These are phyloP conservation scores for Trigoniulus corallinus DNA, from an alignment of 1,140 invertebrate genomes.

Conservation along the genomic window DNA sequence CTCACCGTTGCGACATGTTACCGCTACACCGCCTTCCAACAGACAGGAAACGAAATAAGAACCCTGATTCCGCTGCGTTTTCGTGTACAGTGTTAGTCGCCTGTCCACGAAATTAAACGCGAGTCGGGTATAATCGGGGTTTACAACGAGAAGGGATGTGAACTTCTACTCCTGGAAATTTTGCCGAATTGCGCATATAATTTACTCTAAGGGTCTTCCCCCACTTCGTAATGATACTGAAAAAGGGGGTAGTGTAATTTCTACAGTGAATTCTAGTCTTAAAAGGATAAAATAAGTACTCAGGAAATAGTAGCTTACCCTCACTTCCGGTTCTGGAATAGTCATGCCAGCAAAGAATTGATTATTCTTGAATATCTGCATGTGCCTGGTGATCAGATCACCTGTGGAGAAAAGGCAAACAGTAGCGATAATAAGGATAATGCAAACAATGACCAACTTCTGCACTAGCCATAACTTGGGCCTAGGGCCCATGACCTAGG, in stretches of 20 bases:
- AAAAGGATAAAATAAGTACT: constrained; percentile 6
- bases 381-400: constrained; percentile 79
- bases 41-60: too few species aligned
- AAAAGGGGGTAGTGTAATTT: constrained; percentile 8
- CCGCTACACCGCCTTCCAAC: too few species aligned
- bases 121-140: not conserved
- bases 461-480: too few species aligned
- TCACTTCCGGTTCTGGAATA: constrained; percentile 62
- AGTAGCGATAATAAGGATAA: too few species aligned
- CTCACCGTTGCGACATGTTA: too few species aligned
- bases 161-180: too few species aligned
- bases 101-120: not conserved
- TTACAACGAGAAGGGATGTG: constrained; percentile 1
- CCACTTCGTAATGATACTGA: constrained; percentile 12
- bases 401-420: constrained; percentile 32
- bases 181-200: too few species aligned
- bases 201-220: not conserved
- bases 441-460: too few species aligned
- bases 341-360: constrained; percentile 87
- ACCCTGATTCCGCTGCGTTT: too few species aligned
- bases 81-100: too few species aligned
- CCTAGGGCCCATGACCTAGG: too few species aligned
- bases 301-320: constrained; percentile 18
- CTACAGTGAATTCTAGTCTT: constrained; percentile 10
- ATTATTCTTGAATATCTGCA: constrained; percentile 88